Percentiles rank a stretch among this genome's conserved stretches.
phyloP scores from a whole-genome alignment of 2,797 vertebrate genomes.

The Mustela erminea region DNA sequence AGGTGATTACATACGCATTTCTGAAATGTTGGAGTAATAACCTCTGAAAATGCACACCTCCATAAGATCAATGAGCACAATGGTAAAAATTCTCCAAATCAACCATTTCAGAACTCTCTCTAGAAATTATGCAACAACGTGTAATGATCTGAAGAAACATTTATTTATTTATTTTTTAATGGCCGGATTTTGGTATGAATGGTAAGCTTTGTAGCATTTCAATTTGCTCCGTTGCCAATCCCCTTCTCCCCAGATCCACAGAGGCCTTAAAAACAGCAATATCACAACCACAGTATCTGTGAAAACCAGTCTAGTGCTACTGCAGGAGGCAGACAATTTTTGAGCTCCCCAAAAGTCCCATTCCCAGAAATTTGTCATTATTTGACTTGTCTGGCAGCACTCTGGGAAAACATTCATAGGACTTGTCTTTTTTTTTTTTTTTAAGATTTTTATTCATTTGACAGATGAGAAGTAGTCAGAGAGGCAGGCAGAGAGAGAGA shows the following conservation, averaged over 20 bases:
- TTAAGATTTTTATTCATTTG: too few species aligned
- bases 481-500: too few species aligned
- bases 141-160: not conserved
- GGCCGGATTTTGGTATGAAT: not conserved
- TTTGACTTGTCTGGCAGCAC: not conserved
- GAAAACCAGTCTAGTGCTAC: not conserved
- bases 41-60: not conserved
- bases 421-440: not conserved
- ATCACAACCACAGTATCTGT: not conserved
- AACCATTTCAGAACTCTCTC: not conserved
- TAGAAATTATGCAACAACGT: not conserved
- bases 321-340: not conserved
- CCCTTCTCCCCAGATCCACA: not conserved
- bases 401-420: not conserved
- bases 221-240: not conserved
- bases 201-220: not conserved
- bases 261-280: not conserved
- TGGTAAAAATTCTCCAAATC: not conserved
- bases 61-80: not conserved
- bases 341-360: not conserved
- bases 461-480: too few species aligned
- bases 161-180: not conserved
- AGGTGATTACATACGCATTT: not conserved
- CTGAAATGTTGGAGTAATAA: not conserved
- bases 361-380: not conserved